Evolutionary conservation across 2,888 invertebrate species (phyloP).

Genomic region (Chymomyza amoena): DNA sequence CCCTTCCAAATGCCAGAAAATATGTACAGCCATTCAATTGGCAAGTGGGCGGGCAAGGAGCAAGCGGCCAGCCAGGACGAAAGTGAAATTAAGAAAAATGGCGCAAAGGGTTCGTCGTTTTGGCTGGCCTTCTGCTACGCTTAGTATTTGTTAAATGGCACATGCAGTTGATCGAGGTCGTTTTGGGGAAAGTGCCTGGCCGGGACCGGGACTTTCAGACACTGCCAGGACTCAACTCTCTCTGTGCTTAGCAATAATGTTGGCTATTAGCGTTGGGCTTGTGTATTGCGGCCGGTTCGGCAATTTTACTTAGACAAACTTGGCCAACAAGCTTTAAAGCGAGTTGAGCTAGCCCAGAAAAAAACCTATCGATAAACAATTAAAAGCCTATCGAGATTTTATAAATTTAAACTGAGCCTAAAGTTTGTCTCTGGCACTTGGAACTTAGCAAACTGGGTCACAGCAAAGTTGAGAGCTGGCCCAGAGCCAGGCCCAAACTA

Average conservation of each 20-base stretch:
- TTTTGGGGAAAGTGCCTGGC: conserved; percentile 14
- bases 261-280: conserved; percentile 53
- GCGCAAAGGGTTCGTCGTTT: conserved; percentile 53
- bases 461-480: conserved; percentile 27
- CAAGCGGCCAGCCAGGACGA: conserved; percentile 9
- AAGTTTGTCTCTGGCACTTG: not conserved
- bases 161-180: conserved; percentile 64
- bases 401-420: not conserved
- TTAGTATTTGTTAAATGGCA: conserved; percentile 67
- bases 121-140: conserved; percentile 14
- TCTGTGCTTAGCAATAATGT: conserved; percentile 40
- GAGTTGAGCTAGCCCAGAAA: not conserved
- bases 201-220: not conserved
- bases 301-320: not conserved
- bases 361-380: not conserved
- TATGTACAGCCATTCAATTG: conserved; percentile 48
- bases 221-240: not conserved
- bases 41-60: not conserved
- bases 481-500: not conserved
- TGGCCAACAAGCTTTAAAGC: not conserved
- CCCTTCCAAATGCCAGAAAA: conserved; percentile 40
- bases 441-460: conserved; percentile 19
- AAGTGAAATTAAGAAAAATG: conserved; percentile 66
- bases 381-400: not conserved
- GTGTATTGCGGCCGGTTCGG: not conserved